A percentile compares a stretch with the other conserved stretches of the same genome.
Evolutionary conservation across 30 jellyfish, hydroid and myxozoan species (phyloP).

Genomic region (Aurelia sp.): DNA sequence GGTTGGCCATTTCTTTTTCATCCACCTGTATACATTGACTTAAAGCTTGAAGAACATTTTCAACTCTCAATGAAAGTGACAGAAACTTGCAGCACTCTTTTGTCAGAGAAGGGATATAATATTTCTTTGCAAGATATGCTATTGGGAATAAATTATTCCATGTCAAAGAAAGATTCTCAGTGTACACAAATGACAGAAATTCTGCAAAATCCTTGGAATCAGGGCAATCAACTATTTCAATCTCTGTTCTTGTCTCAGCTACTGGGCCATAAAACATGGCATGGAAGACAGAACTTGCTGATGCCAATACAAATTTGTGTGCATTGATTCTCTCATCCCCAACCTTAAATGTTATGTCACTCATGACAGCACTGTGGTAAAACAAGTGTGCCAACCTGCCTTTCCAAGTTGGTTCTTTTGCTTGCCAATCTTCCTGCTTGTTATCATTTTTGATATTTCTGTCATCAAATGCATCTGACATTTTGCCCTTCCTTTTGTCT

Average conservation of each 20-base stretch:
- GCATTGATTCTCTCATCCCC: conserved; percentile 2
- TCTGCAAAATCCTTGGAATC: neutral
- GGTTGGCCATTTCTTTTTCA: neutral
- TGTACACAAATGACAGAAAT: conserved; percentile 7
- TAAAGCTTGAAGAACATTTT: conserved; percentile 2
- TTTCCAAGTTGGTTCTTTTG: neutral
- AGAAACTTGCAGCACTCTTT: neutral
- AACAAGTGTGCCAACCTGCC: neutral
- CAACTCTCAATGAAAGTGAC: neutral
- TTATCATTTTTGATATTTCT: neutral
- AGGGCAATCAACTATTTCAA: conserved; percentile 21
- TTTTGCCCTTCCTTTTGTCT: too few relatives aligned
- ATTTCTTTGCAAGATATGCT: conserved; percentile 17
- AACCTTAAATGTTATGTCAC: conserved; percentile 3
- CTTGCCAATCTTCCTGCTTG: neutral
- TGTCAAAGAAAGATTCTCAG: neutral
- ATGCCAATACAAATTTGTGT: conserved; percentile 18
- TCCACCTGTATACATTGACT: neutral
- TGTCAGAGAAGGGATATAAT: neutral
- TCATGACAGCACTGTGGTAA: neutral
- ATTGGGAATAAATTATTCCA: neutral
- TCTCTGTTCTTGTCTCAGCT: neutral
- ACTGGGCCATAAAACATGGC: conserved; percentile 41
- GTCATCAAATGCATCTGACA: neutral
- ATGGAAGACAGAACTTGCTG: conserved; percentile 17